A percentile compares a stretch with the other conserved stretches of the same genome.
Evolutionary conservation across 2,797 vertebrate species (phyloP).

Genomic region (Neoniphon sammara): DNA sequence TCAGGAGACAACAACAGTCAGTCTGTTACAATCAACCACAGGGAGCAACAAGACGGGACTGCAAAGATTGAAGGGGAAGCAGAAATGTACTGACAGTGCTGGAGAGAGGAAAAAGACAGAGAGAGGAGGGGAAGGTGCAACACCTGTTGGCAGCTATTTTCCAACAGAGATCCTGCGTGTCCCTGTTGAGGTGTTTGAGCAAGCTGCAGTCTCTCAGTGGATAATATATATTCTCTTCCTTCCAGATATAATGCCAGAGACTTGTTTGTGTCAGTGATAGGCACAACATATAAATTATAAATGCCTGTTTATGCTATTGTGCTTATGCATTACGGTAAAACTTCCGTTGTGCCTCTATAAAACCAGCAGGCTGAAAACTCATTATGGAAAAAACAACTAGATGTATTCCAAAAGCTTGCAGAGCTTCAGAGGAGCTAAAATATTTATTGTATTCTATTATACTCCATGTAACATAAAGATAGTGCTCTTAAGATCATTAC

Average conservation of each 20-base stretch:
- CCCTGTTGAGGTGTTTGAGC: conserved; percentile 7
- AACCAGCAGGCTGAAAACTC: not conserved
- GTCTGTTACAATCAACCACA: conserved; percentile 79
- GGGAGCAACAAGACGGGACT: conserved; percentile 67
- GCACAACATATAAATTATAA: conserved; percentile 8
- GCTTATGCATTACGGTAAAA: not conserved
- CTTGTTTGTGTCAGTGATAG: conserved; percentile 18
- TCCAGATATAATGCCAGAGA: conserved; percentile 23
- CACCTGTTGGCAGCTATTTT: conserved; percentile 47
- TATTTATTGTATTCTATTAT: not conserved
- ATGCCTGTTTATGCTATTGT: conserved; percentile 2
- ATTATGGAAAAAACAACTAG: not conserved
- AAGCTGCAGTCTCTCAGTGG: conserved; percentile 13
- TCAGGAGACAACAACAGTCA: conserved; percentile 85
- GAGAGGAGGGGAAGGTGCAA: conserved; percentile 53
- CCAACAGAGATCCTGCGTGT: conserved; percentile 9
- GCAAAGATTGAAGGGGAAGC: conserved; percentile 64
- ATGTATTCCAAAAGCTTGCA: conserved; percentile 15
- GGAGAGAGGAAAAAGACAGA: conserved; percentile 59
- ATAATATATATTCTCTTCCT: conserved; percentile 23
- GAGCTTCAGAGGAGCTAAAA: not conserved
- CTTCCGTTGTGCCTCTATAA: conserved; percentile 13
- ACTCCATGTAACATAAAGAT: not conserved
- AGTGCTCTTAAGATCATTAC: not conserved
- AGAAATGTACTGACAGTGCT: conserved; percentile 60